Conservation (phyloP, 2,113 vertebrate species). For the Tricholaema leucomelas region DNA sequence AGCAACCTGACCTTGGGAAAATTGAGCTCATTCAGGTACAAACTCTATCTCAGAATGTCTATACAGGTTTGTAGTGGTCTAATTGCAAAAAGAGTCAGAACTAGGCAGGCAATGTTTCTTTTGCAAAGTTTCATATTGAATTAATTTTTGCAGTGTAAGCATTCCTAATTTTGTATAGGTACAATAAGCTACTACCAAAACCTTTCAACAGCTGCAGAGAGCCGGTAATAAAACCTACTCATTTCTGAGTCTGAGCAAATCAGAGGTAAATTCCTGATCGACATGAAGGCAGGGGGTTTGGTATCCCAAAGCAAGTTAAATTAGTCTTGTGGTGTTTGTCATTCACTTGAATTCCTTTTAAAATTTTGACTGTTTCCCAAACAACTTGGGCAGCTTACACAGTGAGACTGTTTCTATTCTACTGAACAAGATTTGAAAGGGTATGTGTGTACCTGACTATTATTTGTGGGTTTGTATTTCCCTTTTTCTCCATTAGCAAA, state of each 20-base stretch:
- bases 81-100: neutral
- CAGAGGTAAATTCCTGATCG: neutral
- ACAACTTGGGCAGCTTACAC: neutral
- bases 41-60: conserved; percentile 8
- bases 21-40: neutral
- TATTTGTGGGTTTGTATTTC: neutral
- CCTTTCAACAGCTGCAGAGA: neutral
- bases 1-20: conserved; percentile 50
- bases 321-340: neutral
- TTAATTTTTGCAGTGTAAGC: neutral
- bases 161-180: neutral
- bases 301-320: neutral
- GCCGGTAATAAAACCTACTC: neutral
- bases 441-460: neutral
- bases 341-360: neutral
- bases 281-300: neutral
- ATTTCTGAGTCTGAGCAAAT: neutral
- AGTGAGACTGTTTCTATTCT: neutral
- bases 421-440: neutral
- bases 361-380: neutral
- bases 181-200: neutral
- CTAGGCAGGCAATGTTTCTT: neutral
- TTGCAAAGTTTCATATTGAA: neutral
- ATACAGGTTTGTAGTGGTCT: neutral
- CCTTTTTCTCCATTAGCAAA: neutral